Percentiles rank a stretch among this genome's conserved stretches.
Conservation (phyloP, 1,140 invertebrate species). For the Camponotus pennsylvanicus region DNA sequence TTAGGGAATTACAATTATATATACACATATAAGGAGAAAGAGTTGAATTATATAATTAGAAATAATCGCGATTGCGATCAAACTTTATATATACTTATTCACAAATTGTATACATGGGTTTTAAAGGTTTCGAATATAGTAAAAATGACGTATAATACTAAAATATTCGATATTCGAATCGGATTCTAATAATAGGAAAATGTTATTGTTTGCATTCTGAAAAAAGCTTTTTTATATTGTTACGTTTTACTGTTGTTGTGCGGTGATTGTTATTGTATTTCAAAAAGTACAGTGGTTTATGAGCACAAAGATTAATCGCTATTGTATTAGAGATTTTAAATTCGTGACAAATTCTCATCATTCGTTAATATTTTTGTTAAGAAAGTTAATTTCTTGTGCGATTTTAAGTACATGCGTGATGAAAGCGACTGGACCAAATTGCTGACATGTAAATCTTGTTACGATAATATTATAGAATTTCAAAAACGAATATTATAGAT, state of each 20-base stretch:
- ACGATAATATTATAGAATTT: neutral
- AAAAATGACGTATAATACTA: too few relatives aligned
- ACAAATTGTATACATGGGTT: slow-evolving; percentile 18
- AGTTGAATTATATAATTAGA: slow-evolving; percentile 15
- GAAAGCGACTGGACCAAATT: slow-evolving; percentile 27
- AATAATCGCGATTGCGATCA: slow-evolving; percentile 54
- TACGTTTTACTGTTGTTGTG: slow-evolving; percentile 62
- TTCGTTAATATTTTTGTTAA: slow-evolving; percentile 4
- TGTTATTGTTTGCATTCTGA: slow-evolving; percentile 53
- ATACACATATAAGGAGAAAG: neutral
- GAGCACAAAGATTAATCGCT: neutral
- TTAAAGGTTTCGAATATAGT: slow-evolving; percentile 25
- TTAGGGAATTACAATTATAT: slow-evolving; percentile 13
- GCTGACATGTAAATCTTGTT: slow-evolving; percentile 20
- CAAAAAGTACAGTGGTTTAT: slow-evolving; percentile 60
- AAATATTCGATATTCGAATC: slow-evolving; percentile 34
- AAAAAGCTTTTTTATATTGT: slow-evolving; percentile 45
- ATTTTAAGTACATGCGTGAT: slow-evolving; percentile 9
- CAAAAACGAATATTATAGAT: slow-evolving; percentile 20
- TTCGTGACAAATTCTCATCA: neutral
- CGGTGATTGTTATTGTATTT: slow-evolving; percentile 56
- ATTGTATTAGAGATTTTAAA: slow-evolving; percentile 2
- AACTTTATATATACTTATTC: slow-evolving; percentile 49
- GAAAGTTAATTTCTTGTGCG: neutral
- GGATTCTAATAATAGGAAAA: slow-evolving; percentile 15